Evolutionary conservation across 2,797 vertebrate species (phyloP), one percentile per base, ranked within the genome.

Genomic region (Helicolenus hilgendorfi): DNA sequence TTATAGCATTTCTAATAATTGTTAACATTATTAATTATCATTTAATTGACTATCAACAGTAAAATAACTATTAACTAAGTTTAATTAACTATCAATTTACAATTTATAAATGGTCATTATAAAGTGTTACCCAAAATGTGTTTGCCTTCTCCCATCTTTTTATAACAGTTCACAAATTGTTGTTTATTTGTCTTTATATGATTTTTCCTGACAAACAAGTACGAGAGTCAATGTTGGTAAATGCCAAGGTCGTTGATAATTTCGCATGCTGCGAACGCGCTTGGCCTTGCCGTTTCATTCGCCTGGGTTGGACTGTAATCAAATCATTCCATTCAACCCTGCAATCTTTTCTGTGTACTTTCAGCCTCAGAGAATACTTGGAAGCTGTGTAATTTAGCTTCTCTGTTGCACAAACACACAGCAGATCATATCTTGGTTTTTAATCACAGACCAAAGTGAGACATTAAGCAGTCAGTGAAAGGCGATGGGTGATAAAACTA

Each of bases 401-500:
- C 41, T 72, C 64, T 5, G 20, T 59, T 70, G 41, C n/a, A 53
- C 59, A 55, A 10, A 56, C 31, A 73, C 33, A 14, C 29, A 69
- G 5, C 2, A 83, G 91, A 86, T 89, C 55, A 67, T 58, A 81
- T 92, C 81, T 90, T 9, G 9, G 4, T 53, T 90, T 92, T 87
- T 88, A 93, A 91, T 94, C 82, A 84, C 76, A 65, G 75, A 75
- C 77, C 65, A 7, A 84, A 86, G 58, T 76, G 74, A 91, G 86
- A 81, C 65, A 45, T 79, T 84, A 77, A 70, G 76, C 81, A 84
- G 82, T 60, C 87, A 75, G 83, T 77, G 62, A 72, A 84, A 78
- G 75, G 64, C 18, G 15, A 59, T 45, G 62, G 53, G 58, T 71
- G 76, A 94, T 91, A 87, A 89, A 89, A 79, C 77, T 13, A 71